Evolutionary conservation across 2,113 vertebrate species (phyloP), one percentile per base, ranked within the genome.

Genomic region (Syrmaticus mikado): DNA sequence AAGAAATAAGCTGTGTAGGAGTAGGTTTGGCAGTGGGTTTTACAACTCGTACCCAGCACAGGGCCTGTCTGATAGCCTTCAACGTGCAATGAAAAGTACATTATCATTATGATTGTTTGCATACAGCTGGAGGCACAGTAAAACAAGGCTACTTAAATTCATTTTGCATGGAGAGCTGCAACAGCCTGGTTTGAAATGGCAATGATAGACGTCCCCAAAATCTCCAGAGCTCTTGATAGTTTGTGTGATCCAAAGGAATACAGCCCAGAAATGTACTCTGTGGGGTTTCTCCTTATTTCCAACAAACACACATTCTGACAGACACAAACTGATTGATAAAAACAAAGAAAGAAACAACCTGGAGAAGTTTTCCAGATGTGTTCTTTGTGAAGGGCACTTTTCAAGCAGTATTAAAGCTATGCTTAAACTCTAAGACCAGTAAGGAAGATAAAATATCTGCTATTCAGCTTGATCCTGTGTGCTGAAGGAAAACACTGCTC

Each of bases 21-120:
- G 12, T 0, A 7, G 36, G 45, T 52, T 55, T 11, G 55, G 48
- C 4, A 3, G 24, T 2, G 65, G 28, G 8, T 34, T 45, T 17
- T 4, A 22, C 18, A 40, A 3, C 6, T 36, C 10, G 0, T 1
- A 1, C 0, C 58, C 8, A 13, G 30, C 32, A 43, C 20, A 0
- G 3, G 25, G 8, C 13, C 21, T 5, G 19, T 41, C 10, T 8
- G 2, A 4, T 6, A 16, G 7, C 13, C 89, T 72, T n/a, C 11
- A 30, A n/a, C 0, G 0, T 11, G 21, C 13, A 6, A 67, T 38
- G 60, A n/a, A 7, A 48, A 25, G 13, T 3, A 11, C 2, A n/a
- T 48, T 36, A 55, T 32, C 10, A 22, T 3, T 1, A 10, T 50
- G 20, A 55, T 8, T 30, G 66, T 13, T 30, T 11, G 24, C 24